These are phyloP conservation scores for Folsomia manolachei DNA, from an alignment of 2,888 invertebrate genomes.

Conservation along the genomic window DNA sequence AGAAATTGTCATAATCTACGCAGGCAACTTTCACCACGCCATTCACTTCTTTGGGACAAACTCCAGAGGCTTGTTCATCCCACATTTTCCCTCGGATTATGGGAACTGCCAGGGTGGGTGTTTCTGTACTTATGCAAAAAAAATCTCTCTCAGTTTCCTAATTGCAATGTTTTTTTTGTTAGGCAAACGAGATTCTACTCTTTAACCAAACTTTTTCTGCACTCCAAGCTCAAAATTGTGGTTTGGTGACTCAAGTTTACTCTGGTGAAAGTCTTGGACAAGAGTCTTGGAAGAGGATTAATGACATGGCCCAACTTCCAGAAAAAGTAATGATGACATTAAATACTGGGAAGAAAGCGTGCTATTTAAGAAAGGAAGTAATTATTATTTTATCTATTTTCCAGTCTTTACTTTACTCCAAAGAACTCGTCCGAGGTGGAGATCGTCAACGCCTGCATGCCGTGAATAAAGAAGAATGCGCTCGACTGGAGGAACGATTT, in stretches of 20 bases:
- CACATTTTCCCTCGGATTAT: conserved; percentile 79
- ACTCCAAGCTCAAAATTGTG: conserved; percentile 70
- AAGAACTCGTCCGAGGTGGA: conserved; percentile 65
- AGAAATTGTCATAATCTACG: not conserved
- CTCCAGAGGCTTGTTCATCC: conserved; percentile 86
- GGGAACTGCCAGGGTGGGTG: conserved; percentile 69
- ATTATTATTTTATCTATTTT: not conserved
- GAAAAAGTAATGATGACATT: conserved; percentile 41
- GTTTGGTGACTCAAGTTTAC: conserved; percentile 76
- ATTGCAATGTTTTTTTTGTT: no score
- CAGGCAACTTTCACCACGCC: conserved; percentile 87
- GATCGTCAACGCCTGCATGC: conserved; percentile 64
- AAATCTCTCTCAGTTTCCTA: not conserved
- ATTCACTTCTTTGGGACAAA: conserved; percentile 77
- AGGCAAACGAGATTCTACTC: conserved; percentile 61
- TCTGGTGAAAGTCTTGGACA: conserved; percentile 63
- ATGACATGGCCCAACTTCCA: conserved; percentile 54
- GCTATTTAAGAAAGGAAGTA: no score
- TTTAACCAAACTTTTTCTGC: conserved; percentile 76
- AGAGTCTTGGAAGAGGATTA: conserved; percentile 59
- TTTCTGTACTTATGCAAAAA: conserved; percentile 50
- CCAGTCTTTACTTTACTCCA: conserved; percentile 65
- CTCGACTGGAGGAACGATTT: conserved; percentile 64
- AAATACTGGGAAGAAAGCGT: not conserved
- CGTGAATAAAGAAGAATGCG: conserved; percentile 68